phyloP scores from a whole-genome alignment of 2,113 vertebrate genomes.

The Hypomesus transpacificus region DNA sequence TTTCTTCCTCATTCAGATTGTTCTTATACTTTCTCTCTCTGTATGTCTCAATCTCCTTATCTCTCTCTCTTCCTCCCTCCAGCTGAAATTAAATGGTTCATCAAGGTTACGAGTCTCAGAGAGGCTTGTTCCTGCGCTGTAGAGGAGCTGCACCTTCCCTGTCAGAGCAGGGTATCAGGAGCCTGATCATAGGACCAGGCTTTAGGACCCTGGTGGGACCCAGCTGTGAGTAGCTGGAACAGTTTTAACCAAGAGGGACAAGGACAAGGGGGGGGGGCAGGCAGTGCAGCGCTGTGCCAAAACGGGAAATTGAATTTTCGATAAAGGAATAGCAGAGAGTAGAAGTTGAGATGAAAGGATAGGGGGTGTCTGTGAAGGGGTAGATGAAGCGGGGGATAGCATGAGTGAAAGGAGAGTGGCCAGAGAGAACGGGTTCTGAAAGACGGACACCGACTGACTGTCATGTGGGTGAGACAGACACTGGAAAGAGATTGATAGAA shows the following conservation, averaged over 20 bases:
- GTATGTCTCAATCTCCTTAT: not conserved
- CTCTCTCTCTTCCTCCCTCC: not conserved
- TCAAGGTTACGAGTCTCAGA: too few species aligned
- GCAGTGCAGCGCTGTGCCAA: too few species aligned
- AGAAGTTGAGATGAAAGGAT: not conserved
- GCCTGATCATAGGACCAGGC: too few species aligned
- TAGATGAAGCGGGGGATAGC: not conserved
- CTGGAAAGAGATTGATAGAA: not conserved
- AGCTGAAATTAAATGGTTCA: too few species aligned
- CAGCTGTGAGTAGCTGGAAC: too few species aligned
- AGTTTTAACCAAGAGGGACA: not conserved
- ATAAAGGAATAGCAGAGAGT: not conserved
- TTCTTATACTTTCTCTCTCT: not conserved
- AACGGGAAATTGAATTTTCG: too few species aligned
- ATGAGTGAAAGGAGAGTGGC: not conserved
- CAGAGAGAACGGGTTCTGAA: too few species aligned
- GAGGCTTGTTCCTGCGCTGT: too few species aligned
- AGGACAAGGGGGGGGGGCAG: not conserved
- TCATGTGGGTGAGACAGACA: not conserved
- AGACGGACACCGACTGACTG: not conserved
- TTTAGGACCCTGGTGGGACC: too few species aligned
- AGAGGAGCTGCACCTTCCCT: too few species aligned
- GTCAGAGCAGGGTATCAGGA: too few species aligned
- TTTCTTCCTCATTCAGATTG: not conserved
- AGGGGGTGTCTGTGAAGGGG: not conserved